phyloP scores from a whole-genome alignment of 2,113 vertebrate species.

The Erythrocercus mccallii region DNA sequence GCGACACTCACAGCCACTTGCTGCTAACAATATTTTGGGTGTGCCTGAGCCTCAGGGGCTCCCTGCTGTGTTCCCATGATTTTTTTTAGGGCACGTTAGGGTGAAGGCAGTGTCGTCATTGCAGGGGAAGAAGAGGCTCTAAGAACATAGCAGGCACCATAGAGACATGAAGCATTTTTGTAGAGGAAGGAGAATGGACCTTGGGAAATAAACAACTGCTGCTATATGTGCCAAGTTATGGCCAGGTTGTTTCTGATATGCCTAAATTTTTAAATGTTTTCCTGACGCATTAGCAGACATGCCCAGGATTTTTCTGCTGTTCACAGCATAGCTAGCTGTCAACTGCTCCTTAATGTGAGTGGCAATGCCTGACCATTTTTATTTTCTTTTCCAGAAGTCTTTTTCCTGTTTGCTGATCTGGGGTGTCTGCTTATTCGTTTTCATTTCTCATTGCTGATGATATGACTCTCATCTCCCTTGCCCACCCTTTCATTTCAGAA shows the following conservation, averaged over 20 bases:
- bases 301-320: not conserved
- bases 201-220: not conserved
- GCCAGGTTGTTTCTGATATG: not conserved
- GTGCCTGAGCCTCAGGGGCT: not conserved
- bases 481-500: constrained; percentile 60
- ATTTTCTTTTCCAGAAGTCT: not conserved
- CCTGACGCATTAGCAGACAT: not conserved
- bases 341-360: not conserved
- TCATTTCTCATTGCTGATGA: not conserved
- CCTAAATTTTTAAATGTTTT: not conserved
- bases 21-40: not conserved
- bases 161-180: not conserved
- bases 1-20: not conserved
- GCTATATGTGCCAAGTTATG: not conserved
- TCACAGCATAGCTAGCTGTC: not conserved
- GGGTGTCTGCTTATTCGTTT: not conserved
- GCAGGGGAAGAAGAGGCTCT: not conserved
- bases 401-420: not conserved
- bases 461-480: not conserved
- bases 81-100: not conserved
- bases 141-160: not conserved
- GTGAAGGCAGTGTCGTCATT: accelerated
- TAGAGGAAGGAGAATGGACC: not conserved
- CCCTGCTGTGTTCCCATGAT: not conserved
- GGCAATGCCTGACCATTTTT: not conserved